Conservation (phyloP, 2,797 vertebrate genomes). For the Pampus argenteus region DNA sequence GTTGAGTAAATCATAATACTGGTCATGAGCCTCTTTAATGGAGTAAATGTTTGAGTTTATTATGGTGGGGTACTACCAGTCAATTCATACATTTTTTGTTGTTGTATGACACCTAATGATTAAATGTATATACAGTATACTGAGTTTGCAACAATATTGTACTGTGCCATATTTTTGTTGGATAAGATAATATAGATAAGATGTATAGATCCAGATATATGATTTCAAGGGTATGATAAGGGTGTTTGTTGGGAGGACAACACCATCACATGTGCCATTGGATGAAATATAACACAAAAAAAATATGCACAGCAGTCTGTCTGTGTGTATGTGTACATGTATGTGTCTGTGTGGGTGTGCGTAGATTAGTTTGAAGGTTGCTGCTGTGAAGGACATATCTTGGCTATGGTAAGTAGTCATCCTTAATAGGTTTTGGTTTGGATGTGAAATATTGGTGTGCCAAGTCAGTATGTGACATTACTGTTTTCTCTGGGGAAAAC, state of each 20-base stretch:
- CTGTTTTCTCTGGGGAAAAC: conserved; percentile 92
- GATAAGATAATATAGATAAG: background rate
- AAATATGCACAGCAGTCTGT: conserved; percentile 61
- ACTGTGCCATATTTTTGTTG: conserved; percentile 4
- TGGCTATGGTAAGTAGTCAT: conserved; percentile 95
- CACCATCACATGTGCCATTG: conserved; percentile 43
- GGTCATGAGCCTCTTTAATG: too few species aligned
- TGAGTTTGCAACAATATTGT: conserved; percentile 18
- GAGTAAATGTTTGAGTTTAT: background rate
- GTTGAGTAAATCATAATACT: too few species aligned
- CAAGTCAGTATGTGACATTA: conserved; percentile 93
- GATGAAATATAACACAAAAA: conserved; percentile 67
- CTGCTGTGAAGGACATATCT: conserved; percentile 95
- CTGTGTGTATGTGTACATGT: conserved; percentile 30
- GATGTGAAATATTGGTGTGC: conserved; percentile 95
- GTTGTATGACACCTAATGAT: too few species aligned
- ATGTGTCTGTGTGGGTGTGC: conserved; percentile 50
- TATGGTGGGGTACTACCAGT: background rate
- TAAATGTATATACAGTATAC: background rate
- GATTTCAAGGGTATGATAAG: conserved; percentile 68
- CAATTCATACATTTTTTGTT: too few species aligned
- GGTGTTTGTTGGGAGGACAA: conserved; percentile 53
- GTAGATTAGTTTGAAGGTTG: conserved; percentile 87
- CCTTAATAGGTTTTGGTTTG: conserved; percentile 96
- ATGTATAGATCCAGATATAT: background rate